These are phyloP conservation scores for Prionailurus viverrinus DNA, from an alignment of 2,113 vertebrate genomes.

Conservation along the genomic window DNA sequence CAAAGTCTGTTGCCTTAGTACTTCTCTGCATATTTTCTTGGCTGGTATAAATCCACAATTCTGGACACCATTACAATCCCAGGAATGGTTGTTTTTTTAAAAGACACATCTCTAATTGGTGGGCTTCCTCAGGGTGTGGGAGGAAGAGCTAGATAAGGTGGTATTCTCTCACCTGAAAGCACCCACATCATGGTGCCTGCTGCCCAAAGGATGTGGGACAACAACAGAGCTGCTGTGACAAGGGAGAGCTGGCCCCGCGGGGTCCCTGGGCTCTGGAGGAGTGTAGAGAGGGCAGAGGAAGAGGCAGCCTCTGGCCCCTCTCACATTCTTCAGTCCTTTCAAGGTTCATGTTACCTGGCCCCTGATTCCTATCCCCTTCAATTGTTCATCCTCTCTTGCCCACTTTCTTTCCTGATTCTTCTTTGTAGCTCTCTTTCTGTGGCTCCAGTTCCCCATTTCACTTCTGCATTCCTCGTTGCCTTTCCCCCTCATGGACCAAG, in stretches of 20 bases:
- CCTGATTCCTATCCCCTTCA: background rate
- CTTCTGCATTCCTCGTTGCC: background rate
- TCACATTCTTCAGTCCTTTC: background rate
- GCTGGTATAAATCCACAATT: background rate
- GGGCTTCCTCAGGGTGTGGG: background rate
- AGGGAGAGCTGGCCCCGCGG: background rate
- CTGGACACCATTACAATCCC: background rate
- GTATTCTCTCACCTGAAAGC: background rate
- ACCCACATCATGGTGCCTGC: background rate
- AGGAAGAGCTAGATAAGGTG: background rate
- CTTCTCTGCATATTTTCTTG: background rate
- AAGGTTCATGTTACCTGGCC: background rate
- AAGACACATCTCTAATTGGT: background rate
- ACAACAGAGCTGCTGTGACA: background rate
- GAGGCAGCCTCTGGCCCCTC: background rate
- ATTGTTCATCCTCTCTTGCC: background rate
- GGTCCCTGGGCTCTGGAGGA: background rate
- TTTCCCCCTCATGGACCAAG: too few species aligned
- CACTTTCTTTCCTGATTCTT: background rate
- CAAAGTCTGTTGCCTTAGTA: background rate
- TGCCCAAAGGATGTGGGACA: too few species aligned
- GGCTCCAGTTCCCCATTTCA: background rate
- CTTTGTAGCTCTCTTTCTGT: background rate
- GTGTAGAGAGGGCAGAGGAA: background rate
- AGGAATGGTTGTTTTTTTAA: background rate